phyloP scores from a whole-genome alignment of 2,113 vertebrate genomes.

The Agapornis roseicollis region DNA sequence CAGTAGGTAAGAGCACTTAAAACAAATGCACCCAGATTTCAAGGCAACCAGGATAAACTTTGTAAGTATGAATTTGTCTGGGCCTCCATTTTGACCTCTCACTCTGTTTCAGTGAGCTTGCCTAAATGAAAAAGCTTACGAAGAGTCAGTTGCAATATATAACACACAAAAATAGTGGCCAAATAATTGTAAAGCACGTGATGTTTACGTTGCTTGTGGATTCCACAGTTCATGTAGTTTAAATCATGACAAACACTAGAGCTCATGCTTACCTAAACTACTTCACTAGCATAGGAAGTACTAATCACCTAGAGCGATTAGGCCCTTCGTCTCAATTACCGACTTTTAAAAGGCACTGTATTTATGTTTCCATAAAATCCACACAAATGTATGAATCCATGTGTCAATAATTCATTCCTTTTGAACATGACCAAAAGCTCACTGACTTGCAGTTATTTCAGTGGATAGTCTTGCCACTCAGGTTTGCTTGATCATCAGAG shows the following conservation, averaged over 20 bases:
- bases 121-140: not conserved
- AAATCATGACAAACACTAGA: not conserved
- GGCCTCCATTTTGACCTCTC: not conserved
- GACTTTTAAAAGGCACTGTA: not conserved
- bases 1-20: not conserved
- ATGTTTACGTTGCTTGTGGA: not conserved
- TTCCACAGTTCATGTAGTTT: not conserved
- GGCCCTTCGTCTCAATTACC: not conserved
- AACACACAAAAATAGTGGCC: not conserved
- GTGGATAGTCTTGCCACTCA: not conserved
- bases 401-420: not conserved
- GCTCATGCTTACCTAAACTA: not conserved
- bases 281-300: not conserved
- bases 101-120: not conserved
- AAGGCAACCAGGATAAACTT: not conserved
- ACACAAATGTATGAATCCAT: not conserved
- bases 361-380: not conserved
- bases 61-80: not conserved
- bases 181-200: rapidly evolving
- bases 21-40: not conserved
- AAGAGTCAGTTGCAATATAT: not conserved
- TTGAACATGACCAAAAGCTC: not conserved
- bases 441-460: not conserved
- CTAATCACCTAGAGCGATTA: not conserved
- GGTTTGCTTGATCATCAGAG: not conserved